phyloP scores from a whole-genome alignment of 2,888 invertebrate species.

The Cheilosia impressa region DNA sequence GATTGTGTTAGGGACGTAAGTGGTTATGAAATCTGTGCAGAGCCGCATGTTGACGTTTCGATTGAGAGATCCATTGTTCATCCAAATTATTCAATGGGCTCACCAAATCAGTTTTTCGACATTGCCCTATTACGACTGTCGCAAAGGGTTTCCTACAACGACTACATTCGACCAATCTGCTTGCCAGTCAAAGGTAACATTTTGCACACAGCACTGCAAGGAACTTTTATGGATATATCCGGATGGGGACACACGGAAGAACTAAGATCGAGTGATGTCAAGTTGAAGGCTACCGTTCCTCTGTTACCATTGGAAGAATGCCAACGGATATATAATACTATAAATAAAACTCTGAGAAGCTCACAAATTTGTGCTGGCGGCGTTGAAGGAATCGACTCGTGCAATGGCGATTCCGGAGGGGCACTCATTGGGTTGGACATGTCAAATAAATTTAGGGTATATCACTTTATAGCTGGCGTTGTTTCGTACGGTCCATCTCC shows the following conservation, averaged over 20 bases:
- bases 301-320: slow-evolving; percentile 84
- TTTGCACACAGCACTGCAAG: slow-evolving; percentile 80
- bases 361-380: slow-evolving; percentile 87
- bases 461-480: slow-evolving; percentile 86
- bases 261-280: slow-evolving; percentile 84
- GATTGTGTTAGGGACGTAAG: slow-evolving; percentile 79
- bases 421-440: slow-evolving; percentile 85
- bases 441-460: slow-evolving; percentile 78
- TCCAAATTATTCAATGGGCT: slow-evolving; percentile 85
- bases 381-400: slow-evolving; percentile 84
- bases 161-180: slow-evolving; percentile 86
- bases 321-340: slow-evolving; percentile 84
- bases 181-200: slow-evolving; percentile 83
- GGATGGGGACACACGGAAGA: slow-evolving; percentile 88
- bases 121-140: slow-evolving; percentile 88
- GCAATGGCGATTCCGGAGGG: slow-evolving; percentile 87
- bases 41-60: slow-evolving; percentile 85
- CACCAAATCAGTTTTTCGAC: slow-evolving; percentile 87
- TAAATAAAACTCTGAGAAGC: slow-evolving; percentile 82
- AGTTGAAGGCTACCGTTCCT: slow-evolving; percentile 85
- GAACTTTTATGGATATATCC: slow-evolving; percentile 84
- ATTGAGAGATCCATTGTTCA: slow-evolving; percentile 87
- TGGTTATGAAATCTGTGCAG: slow-evolving; percentile 85
- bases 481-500: slow-evolving; percentile 87
- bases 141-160: slow-evolving; percentile 84